Percentiles rank a stretch among this genome's conserved stretches.
These are phyloP conservation scores for Riparia riparia DNA, from an alignment of 2,113 vertebrate genomes.

Conservation along the genomic window DNA sequence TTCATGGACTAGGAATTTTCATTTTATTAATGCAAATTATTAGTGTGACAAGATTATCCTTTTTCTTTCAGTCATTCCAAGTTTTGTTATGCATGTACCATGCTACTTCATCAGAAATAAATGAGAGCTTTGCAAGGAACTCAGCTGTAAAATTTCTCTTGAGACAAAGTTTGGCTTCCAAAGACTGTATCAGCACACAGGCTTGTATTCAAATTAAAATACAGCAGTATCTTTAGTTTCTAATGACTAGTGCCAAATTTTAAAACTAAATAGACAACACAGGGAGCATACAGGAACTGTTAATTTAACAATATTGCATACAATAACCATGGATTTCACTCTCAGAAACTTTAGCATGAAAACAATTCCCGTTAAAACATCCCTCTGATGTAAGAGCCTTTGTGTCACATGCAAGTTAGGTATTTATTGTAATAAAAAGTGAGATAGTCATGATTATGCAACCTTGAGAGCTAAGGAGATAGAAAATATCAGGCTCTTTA, in stretches of 20 bases:
- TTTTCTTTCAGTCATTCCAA: neutral
- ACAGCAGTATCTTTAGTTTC: neutral
- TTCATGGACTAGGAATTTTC: neutral
- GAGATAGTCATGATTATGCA: neutral
- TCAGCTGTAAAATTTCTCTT: constrained; percentile 14
- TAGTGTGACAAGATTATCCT: neutral
- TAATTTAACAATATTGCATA: neutral
- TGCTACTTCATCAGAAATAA: neutral
- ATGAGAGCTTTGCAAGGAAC: neutral
- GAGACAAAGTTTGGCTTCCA: neutral
- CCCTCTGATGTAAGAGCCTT: neutral
- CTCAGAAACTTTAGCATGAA: neutral
- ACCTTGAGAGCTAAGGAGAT: neutral
- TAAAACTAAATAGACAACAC: neutral
- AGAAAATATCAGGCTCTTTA: neutral
- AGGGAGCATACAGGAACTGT: neutral
- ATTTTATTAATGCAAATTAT: neutral
- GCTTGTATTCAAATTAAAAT: neutral
- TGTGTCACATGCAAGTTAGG: neutral
- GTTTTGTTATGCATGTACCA: neutral
- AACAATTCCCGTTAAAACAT: neutral
- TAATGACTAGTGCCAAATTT: neutral
- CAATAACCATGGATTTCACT: neutral
- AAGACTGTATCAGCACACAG: neutral
- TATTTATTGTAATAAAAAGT: neutral